A percentile compares a stretch with the other conserved stretches of the same genome.
Evolutionary conservation across 2,888 invertebrate genomes (phyloP).

Genomic region (Caenorhabditis sp.): DNA sequence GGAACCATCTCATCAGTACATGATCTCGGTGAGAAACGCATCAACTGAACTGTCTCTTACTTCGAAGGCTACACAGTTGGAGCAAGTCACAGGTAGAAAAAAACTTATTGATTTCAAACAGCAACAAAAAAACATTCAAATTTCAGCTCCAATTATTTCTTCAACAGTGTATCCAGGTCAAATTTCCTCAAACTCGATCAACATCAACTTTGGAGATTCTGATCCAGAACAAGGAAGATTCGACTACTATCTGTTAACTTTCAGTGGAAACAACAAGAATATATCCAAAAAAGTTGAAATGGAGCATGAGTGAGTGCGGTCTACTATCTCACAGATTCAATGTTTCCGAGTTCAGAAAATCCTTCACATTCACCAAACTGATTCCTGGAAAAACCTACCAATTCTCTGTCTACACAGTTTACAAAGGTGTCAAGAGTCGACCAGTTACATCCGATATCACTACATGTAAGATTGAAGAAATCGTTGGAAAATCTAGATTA

Average conservation of each 20-base stretch:
- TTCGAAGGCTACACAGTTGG: conserved; percentile 74
- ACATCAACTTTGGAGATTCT: conserved; percentile 82
- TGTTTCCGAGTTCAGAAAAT: conserved; percentile 71
- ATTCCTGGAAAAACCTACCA: conserved; percentile 82
- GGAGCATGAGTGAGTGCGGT: conserved; percentile 76
- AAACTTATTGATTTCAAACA: too few species aligned
- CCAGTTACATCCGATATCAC: conserved; percentile 80
- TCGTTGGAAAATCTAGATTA: conserved; percentile 8
- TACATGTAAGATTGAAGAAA: conserved; percentile 72
- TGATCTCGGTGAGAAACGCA: conserved; percentile 77
- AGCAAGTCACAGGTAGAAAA: conserved; percentile 75
- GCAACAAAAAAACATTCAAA: background rate
- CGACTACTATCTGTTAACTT: conserved; percentile 79
- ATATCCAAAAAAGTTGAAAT: conserved; percentile 79
- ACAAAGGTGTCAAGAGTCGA: conserved; percentile 78
- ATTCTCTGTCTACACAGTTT: conserved; percentile 80
- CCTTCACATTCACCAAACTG: conserved; percentile 82
- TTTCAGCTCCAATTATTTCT: conserved; percentile 80
- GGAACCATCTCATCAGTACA: conserved; percentile 77
- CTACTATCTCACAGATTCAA: background rate
- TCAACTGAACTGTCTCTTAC: conserved; percentile 76
- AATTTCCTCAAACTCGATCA: conserved; percentile 81
- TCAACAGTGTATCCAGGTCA: conserved; percentile 82
- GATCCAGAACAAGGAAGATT: conserved; percentile 81
- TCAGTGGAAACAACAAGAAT: conserved; percentile 79